Conservation (phyloP, 1,140 invertebrate genomes). For the Pogonomyrmex barbatus region DNA sequence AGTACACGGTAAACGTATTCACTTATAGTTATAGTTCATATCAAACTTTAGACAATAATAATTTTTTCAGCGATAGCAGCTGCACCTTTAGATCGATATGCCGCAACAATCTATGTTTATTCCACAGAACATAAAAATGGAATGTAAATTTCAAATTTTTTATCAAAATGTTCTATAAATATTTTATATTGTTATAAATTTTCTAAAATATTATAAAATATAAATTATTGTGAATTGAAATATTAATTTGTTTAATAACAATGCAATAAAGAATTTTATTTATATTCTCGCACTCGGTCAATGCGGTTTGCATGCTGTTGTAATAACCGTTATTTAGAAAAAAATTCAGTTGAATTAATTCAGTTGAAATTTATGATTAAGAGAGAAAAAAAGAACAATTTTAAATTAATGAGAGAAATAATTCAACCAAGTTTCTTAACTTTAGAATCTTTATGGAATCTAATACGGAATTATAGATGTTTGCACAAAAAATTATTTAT, state of each 20-base stretch:
- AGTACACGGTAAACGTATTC: not conserved
- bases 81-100: not conserved
- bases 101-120: not conserved
- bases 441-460: not conserved
- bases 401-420: not conserved
- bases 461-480: not conserved
- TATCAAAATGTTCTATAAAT: not conserved
- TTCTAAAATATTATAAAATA: not conserved
- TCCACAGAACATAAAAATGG: not conserved
- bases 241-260: not conserved
- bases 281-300: not conserved
- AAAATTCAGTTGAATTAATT: too few species aligned
- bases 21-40: not conserved
- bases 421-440: not conserved
- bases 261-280: not conserved
- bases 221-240: not conserved
- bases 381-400: not conserved
- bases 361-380: not conserved
- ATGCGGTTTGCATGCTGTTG: not conserved
- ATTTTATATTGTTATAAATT: not conserved
- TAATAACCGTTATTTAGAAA: not conserved
- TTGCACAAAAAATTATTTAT: not conserved
- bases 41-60: not conserved
- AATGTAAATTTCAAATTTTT: not conserved
- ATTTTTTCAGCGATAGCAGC: not conserved